phyloP scores from a whole-genome alignment of 2,888 invertebrate genomes.

The Corythucha ciliata region DNA sequence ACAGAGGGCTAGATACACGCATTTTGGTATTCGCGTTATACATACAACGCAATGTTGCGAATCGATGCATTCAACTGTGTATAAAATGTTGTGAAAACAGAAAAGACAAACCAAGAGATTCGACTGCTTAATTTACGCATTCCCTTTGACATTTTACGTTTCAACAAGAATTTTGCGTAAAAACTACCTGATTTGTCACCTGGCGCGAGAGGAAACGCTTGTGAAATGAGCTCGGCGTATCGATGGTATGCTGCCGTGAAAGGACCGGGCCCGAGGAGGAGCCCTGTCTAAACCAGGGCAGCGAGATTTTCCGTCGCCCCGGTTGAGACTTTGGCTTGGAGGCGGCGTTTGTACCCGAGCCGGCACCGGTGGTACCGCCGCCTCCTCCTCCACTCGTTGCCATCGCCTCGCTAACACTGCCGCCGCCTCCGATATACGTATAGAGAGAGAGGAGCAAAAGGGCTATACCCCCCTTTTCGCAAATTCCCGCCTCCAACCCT shows the following conservation, averaged over 20 bases:
- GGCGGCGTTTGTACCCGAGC: constrained; percentile 32
- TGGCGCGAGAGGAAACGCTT: constrained; percentile 60
- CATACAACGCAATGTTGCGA: too few relatives aligned
- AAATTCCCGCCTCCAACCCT: constrained; percentile 34
- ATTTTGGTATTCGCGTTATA: too few relatives aligned
- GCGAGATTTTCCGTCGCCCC: constrained; percentile 69
- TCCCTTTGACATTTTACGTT: too few relatives aligned
- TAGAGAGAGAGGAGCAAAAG: too few relatives aligned
- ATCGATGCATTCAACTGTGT: too few relatives aligned
- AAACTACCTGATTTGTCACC: constrained; percentile 43
- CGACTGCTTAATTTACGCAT: too few relatives aligned
- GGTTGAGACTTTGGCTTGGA: constrained; percentile 34
- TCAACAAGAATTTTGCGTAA: too few relatives aligned
- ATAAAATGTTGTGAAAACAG: too few relatives aligned
- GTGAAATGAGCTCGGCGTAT: constrained; percentile 77
- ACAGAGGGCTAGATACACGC: too few relatives aligned
- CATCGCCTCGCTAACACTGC: constrained; percentile 42
- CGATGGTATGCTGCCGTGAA: constrained; percentile 80
- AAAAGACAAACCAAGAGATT: too few relatives aligned
- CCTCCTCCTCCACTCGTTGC: constrained; percentile 37
- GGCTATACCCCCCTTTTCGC: too few relatives aligned
- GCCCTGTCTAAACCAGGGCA: constrained; percentile 82
- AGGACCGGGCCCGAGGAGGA: constrained; percentile 65
- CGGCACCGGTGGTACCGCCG: constrained; percentile 24
- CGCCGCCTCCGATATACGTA: too few relatives aligned